phyloP scores from a whole-genome alignment of 2,113 vertebrate genomes.

The Ailuropoda melanoleuca region DNA sequence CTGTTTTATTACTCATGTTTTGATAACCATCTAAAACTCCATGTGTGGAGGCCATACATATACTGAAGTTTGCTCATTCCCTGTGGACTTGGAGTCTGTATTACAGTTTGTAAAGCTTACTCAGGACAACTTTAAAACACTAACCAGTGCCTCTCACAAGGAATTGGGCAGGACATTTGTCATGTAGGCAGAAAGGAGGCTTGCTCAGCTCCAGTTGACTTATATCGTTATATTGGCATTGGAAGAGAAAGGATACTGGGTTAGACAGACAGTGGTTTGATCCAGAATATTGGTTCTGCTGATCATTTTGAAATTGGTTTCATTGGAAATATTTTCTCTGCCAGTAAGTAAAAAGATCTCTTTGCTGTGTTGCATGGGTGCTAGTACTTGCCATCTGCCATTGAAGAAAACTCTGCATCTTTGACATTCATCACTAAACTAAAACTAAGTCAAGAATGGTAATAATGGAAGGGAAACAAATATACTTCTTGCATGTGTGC shows the following conservation, averaged over 20 bases:
- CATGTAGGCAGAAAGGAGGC: not conserved
- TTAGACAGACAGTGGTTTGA: not conserved
- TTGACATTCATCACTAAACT: not conserved
- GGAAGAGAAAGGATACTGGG: not conserved
- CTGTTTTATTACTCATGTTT: not conserved
- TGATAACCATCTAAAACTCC: not conserved
- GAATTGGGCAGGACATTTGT: not conserved
- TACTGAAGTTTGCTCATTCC: not conserved
- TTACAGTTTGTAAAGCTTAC: not conserved
- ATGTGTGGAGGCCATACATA: not conserved
- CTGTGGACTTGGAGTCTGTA: not conserved
- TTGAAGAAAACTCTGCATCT: not conserved
- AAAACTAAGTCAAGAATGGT: not conserved
- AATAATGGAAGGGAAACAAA: not conserved
- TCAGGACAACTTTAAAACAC: not conserved
- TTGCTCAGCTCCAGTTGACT: not conserved
- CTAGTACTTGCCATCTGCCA: not conserved
- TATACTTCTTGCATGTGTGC: not conserved
- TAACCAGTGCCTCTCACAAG: not conserved
- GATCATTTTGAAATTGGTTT: constrained; percentile 21
- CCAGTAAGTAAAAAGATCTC: not conserved
- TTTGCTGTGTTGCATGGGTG: not conserved
- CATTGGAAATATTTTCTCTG: not conserved
- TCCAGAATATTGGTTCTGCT: not conserved
- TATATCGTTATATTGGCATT: not conserved